A percentile compares a stretch with the other conserved stretches of the same genome.
Evolutionary conservation across 2,797 vertebrate species (phyloP).

Genomic region (Calcarius lapponicus): DNA sequence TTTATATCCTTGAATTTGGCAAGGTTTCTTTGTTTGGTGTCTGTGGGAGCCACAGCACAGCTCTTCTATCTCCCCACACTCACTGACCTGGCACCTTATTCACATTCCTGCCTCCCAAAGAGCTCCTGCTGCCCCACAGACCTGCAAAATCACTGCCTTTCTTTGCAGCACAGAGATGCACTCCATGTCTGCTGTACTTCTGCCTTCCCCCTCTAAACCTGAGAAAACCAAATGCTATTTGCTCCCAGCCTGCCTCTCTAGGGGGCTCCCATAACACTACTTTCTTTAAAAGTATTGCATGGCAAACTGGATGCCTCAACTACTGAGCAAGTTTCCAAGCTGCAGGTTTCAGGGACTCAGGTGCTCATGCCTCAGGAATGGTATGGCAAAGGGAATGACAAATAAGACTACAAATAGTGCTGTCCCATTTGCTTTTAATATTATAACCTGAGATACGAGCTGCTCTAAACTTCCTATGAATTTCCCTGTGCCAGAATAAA

Average conservation of each 20-base stretch:
- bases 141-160: background rate
- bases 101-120: background rate
- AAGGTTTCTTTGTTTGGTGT: background rate
- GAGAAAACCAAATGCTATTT: background rate
- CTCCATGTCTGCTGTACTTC: background rate
- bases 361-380: background rate
- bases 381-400: background rate
- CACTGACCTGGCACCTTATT: background rate
- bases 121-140: background rate
- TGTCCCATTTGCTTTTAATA: background rate
- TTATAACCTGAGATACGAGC: background rate
- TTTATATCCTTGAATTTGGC: background rate
- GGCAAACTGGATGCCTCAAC: background rate
- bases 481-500: background rate
- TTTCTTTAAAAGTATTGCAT: background rate
- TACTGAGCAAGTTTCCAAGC: background rate
- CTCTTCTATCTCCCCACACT: background rate
- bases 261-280: background rate
- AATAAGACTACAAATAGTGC: background rate
- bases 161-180: background rate
- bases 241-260: background rate
- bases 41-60: background rate
- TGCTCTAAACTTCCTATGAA: background rate
- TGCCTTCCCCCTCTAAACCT: background rate
- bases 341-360: background rate